Base-by-base conservation (phyloP, 1,140 invertebrate species). In the Drosophila fuyamai region DNA sequence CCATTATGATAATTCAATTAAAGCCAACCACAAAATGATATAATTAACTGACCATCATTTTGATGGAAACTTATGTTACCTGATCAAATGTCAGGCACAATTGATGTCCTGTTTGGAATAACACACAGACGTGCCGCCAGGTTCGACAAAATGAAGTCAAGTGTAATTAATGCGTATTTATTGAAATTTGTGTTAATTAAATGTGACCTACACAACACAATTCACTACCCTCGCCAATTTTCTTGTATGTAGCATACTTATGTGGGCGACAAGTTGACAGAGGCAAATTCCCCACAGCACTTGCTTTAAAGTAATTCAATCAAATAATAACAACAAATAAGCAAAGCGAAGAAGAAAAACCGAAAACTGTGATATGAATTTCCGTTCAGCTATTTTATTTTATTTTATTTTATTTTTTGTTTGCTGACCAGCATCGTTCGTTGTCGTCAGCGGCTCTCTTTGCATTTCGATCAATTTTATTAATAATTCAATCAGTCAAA, bases 401-500 rank as follows among this genome's bases (percentile, higher is more conserved):
- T 40, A 48, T 23, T 60, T 61, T 41, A 29, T 73, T 36, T 27
- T 47, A 38, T 76, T 68, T 67, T 62, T 63, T 75, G 48, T 67
- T 84, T 84, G 75, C 81, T 86, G 83, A 86, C 82, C 82, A 79
- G 60, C 75, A 44, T 27, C 71, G 44, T 29, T 48, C 62, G 70
- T 66, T 53, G 56, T 58, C 75, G 48, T 61, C 60, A 38, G 53
- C 54, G 62, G 36, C 44, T 80, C 80, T 88, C 85, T 88, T 89
- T 88, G 84, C 84, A 88, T 88, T 91, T 91, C 76, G 81, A 88
- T 88, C 88, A 88, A 91, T 91, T 91, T 91, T 91, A 91, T 91
- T 91, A 91, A 91, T 91, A 91, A 91, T 91, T 91, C 88, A 91
- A 91, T 91, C 88, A 91, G 88, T 89, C 74, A 90, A 91, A 82